Conservation (phyloP, 2,113 vertebrate genomes). For the Gyps fulvus region DNA sequence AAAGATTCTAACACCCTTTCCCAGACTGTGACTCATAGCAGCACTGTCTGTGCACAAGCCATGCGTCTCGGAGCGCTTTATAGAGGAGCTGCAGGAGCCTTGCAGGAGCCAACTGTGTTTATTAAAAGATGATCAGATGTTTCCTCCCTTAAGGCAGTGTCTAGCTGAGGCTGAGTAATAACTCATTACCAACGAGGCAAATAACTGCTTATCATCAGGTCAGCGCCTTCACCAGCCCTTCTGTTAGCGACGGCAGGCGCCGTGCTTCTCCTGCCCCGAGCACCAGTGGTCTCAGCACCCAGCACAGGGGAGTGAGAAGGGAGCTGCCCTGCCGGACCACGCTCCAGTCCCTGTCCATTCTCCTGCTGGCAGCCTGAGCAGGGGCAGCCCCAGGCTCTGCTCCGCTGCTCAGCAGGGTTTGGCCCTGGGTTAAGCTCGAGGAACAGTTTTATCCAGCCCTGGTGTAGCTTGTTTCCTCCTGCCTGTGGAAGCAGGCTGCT, state of each 20-base stretch:
- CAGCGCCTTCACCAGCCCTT: not conserved
- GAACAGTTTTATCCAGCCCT: not conserved
- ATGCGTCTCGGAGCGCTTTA: not conserved
- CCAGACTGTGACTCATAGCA: slow-evolving; percentile 50
- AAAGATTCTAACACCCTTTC: not conserved
- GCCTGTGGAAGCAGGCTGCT: not conserved
- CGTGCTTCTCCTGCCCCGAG: not conserved
- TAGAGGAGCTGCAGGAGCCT: slow-evolving; percentile 38
- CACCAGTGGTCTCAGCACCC: not conserved
- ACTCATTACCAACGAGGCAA: slow-evolving; percentile 30
- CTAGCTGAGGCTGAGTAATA: slow-evolving; percentile 39
- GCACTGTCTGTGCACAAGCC: not conserved
- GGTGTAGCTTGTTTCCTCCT: not conserved
- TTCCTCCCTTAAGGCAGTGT: slow-evolving; percentile 42
- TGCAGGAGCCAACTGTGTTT: slow-evolving; percentile 21
- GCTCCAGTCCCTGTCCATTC: not conserved
- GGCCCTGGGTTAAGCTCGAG: not conserved
- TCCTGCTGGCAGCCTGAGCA: not conserved
- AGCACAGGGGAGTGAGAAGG: not conserved
- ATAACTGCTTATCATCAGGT: slow-evolving; percentile 3
- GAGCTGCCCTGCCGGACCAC: not conserved
- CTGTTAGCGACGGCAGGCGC: not conserved
- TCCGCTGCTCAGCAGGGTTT: not conserved
- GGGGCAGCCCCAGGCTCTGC: not conserved
- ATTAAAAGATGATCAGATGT: slow-evolving; percentile 60